Percentiles rank a stretch among this genome's conserved stretches.
Evolutionary conservation across 1,140 invertebrate species (phyloP).

Genomic region (Caenorhabditis remanei): DNA sequence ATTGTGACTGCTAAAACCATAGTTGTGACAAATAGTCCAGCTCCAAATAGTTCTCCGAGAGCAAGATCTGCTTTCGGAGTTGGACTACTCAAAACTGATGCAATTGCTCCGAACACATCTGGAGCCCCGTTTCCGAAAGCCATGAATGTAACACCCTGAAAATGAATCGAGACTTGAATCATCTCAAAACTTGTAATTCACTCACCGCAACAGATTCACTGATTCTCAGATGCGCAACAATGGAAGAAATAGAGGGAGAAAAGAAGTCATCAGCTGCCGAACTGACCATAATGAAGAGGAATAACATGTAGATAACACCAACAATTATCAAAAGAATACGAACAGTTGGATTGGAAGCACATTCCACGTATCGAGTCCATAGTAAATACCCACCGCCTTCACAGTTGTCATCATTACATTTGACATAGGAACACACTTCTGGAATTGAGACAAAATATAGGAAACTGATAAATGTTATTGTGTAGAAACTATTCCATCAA

Average conservation of each 20-base stretch:
- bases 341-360: slow-evolving; percentile 50
- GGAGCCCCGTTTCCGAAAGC: slow-evolving; percentile 87
- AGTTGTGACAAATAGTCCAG: slow-evolving; percentile 84
- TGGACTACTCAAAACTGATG: slow-evolving; percentile 79
- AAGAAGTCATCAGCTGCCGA: slow-evolving; percentile 83
- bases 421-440: slow-evolving; percentile 38
- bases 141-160: slow-evolving; percentile 83
- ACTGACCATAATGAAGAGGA: slow-evolving; percentile 82
- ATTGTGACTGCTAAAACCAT: slow-evolving; percentile 83
- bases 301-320: slow-evolving; percentile 81
- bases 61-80: slow-evolving; percentile 81
- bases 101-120: slow-evolving; percentile 84
- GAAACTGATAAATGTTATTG: too few species aligned
- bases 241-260: slow-evolving; percentile 83
- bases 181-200: neutral
- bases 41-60: slow-evolving; percentile 81
- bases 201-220: slow-evolving; percentile 83
- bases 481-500: too few species aligned
- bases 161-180: neutral
- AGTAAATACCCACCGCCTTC: slow-evolving; percentile 67
- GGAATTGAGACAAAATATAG: neutral
- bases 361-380: slow-evolving; percentile 65
- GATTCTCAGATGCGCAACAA: slow-evolving; percentile 82
- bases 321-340: neutral
- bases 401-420: slow-evolving; percentile 61